Evolutionary conservation across 2,113 vertebrate genomes (phyloP).

Genomic region (Pycnonotus jocosus): DNA sequence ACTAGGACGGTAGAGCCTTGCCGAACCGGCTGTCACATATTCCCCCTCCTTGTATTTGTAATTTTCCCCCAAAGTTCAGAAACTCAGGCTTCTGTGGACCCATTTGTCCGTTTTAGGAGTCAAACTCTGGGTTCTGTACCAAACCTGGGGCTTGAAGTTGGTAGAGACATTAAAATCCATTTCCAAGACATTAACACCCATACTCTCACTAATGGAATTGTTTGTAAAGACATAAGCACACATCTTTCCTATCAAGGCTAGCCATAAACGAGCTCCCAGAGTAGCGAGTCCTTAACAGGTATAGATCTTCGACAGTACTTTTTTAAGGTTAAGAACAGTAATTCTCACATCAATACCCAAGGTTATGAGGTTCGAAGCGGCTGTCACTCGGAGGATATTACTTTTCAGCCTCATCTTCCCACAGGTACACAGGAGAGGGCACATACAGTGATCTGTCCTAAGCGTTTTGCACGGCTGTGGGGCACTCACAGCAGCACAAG

Average conservation of each 20-base stretch:
- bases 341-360: neutral
- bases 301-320: too few species aligned
- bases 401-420: neutral
- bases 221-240: neutral
- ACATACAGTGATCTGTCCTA: fast-evolving
- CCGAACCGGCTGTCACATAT: fast-evolving
- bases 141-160: neutral
- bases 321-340: neutral
- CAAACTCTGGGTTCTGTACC: neutral
- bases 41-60: neutral
- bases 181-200: neutral
- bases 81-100: too few species aligned
- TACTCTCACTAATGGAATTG: neutral
- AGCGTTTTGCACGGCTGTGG: too few species aligned
- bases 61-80: neutral
- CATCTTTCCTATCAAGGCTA: neutral
- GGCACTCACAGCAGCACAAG: fast-evolving
- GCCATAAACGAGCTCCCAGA: neutral
- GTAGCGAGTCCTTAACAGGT: neutral
- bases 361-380: neutral
- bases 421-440: fast-evolving
- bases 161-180: neutral
- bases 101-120: neutral
- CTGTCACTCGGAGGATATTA: fast-evolving
- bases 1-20: neutral